Percentiles rank a stretch among this genome's conserved stretches.
Evolutionary conservation across 23 tunicate species (phyloP).

Genomic region (Halocynthia roretzi): DNA sequence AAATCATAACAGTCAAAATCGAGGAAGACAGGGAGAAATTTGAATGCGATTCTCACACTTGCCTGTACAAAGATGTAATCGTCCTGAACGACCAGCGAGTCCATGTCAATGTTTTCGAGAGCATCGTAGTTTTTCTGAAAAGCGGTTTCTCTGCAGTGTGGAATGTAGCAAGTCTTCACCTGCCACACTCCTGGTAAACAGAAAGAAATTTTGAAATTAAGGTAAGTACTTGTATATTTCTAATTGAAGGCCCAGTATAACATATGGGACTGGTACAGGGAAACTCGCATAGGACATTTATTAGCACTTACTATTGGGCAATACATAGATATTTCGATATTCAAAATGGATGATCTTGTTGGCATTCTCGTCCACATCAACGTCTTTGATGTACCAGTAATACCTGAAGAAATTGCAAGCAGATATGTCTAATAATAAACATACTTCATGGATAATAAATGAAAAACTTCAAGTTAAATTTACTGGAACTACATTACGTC

Average conservation of each 20-base stretch:
- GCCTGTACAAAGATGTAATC: constrained; percentile 84
- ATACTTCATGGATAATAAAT: too few species aligned
- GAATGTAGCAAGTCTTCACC: constrained; percentile 47
- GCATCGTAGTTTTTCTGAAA: constrained; percentile 48
- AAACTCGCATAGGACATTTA: too few species aligned
- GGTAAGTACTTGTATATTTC: background rate
- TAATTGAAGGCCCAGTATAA: too few species aligned
- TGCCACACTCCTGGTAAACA: constrained; percentile 23
- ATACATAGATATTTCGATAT: constrained; percentile 27
- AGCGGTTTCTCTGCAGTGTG: constrained; percentile 38
- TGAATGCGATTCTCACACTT: background rate
- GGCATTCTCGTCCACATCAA: constrained; percentile 33
- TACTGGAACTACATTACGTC: too few species aligned
- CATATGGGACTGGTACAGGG: too few species aligned
- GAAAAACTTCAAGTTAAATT: too few species aligned
- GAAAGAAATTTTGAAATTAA: background rate
- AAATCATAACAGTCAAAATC: background rate
- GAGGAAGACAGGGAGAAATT: background rate
- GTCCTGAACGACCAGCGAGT: constrained; percentile 76
- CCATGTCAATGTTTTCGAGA: constrained; percentile 46
- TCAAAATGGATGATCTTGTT: constrained; percentile 63
- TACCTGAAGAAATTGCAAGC: constrained; percentile 27
- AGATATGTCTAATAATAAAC: too few species aligned
- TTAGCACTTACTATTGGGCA: too few species aligned
- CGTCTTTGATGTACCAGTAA: constrained; percentile 68